Conservation (phyloP, 2,113 vertebrate species). For the Cricetomys ansorgei region DNA sequence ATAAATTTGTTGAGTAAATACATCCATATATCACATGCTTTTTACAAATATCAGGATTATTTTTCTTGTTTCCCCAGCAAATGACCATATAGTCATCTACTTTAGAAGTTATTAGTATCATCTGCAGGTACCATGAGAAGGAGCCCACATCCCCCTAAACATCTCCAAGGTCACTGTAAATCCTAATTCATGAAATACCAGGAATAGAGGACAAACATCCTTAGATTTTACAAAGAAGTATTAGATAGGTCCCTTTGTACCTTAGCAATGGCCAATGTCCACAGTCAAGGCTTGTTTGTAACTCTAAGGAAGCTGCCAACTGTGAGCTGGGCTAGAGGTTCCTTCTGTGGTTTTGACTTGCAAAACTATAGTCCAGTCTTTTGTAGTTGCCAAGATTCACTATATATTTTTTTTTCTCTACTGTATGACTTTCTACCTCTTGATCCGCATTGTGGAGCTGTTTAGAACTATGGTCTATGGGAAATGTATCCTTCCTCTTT, state of each 20-base stretch:
- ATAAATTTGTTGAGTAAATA: neutral
- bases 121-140: neutral
- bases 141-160: neutral
- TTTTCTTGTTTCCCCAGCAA: neutral
- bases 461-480: neutral
- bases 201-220: neutral
- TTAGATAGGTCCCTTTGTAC: neutral
- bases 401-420: neutral
- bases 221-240: neutral
- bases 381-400: neutral
- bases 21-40: neutral
- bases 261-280: neutral
- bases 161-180: neutral
- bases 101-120: neutral
- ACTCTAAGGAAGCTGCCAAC: neutral
- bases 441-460: neutral
- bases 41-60: neutral
- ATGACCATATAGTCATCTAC: neutral
- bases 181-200: neutral
- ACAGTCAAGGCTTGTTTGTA: neutral
- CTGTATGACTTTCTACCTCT: neutral
- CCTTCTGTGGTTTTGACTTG: neutral
- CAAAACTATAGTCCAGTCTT: neutral
- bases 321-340: neutral
- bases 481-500: neutral